Evolutionary conservation across 2,113 vertebrate species (phyloP).

Genomic region (Genyomyrus donnyi): DNA sequence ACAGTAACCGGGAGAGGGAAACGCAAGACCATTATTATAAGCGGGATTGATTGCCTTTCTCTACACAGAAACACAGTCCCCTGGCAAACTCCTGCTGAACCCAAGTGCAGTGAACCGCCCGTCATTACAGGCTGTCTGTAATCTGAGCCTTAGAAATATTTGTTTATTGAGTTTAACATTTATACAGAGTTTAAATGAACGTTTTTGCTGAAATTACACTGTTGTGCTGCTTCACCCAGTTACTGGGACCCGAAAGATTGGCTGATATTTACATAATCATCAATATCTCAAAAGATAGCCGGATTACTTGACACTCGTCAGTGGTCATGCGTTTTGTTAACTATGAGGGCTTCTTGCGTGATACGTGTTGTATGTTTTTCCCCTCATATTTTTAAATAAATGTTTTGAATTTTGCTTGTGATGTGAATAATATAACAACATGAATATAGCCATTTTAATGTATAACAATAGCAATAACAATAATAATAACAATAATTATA

Average conservation of each 20-base stretch:
- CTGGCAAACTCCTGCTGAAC: conserved; percentile 57
- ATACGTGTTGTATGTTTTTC: background rate
- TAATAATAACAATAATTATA: background rate
- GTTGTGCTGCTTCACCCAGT: background rate
- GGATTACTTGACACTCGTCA: background rate
- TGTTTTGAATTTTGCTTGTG: background rate
- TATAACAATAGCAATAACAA: background rate
- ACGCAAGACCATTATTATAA: conserved; percentile 55
- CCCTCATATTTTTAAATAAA: background rate
- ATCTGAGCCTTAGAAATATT: conserved; percentile 60
- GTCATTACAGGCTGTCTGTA: conserved; percentile 64
- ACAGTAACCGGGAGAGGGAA: conserved; percentile 78
- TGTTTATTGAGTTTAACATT: conserved; percentile 77
- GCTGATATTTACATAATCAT: background rate
- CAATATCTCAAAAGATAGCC: background rate
- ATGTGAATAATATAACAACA: background rate
- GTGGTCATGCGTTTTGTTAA: background rate
- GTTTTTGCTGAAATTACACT: background rate
- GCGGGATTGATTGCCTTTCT: conserved; percentile 67
- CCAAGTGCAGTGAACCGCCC: conserved; percentile 54
- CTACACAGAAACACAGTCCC: conserved; percentile 74
- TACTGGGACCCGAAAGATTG: background rate
- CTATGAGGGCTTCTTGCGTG: background rate
- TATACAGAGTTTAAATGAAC: conserved; percentile 68
- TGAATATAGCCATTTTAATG: background rate